These are phyloP conservation scores for Elaphurus davidianus DNA, from an alignment of 2,113 vertebrate genomes.

Conservation along the genomic window DNA sequence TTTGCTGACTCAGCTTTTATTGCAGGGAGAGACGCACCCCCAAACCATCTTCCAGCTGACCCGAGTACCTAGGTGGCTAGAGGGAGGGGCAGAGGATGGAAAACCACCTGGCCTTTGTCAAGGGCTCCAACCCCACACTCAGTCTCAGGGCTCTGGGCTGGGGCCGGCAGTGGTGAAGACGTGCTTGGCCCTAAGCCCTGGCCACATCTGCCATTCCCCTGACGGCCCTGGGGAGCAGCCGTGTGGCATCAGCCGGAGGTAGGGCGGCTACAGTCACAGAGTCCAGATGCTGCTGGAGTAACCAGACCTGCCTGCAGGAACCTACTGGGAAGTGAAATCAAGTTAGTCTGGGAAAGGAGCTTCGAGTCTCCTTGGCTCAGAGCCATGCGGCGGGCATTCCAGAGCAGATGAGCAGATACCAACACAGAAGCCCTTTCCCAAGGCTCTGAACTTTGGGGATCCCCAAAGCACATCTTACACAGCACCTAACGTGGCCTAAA, in stretches of 20 bases:
- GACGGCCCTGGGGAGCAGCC: background rate
- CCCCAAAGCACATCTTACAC: background rate
- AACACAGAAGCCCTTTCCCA: background rate
- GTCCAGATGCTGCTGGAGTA: background rate
- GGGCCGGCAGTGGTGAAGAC: background rate
- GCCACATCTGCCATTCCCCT: background rate
- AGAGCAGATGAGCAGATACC: background rate
- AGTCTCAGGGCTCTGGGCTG: background rate
- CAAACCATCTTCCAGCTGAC: background rate
- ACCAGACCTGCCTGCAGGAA: background rate
- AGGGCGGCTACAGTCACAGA: background rate
- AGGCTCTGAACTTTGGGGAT: background rate
- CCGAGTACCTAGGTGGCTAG: background rate
- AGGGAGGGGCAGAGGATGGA: background rate
- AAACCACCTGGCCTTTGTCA: background rate
- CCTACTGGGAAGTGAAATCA: conserved; percentile 26
- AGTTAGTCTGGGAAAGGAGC: background rate
- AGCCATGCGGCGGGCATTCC: background rate
- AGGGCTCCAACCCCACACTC: background rate
- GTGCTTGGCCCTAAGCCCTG: background rate
- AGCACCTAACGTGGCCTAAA: background rate
- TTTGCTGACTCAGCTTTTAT: background rate
- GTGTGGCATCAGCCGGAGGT: background rate
- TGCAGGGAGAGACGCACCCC: background rate
- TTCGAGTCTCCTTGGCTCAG: background rate